Evolutionary conservation across 2,888 invertebrate genomes (phyloP).

Genomic region (Tetragonula carbonaria): DNA sequence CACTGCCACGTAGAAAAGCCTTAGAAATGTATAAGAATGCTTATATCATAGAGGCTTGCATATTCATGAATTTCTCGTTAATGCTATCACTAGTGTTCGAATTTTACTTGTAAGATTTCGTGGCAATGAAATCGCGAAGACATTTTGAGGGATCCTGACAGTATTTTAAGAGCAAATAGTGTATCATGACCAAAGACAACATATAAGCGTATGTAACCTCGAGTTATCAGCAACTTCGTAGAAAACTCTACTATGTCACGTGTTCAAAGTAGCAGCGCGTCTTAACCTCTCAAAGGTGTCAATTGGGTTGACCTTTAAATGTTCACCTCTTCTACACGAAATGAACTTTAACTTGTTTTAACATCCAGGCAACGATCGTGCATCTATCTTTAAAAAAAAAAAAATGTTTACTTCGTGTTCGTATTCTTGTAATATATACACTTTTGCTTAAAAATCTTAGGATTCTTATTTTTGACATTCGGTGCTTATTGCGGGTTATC

Average conservation of each 20-base stretch:
- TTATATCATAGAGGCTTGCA: not conserved
- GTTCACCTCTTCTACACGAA: not conserved
- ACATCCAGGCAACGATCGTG: not conserved
- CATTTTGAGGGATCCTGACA: not conserved
- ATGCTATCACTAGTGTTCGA: not conserved
- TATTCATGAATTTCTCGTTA: not conserved
- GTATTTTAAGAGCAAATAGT: not conserved
- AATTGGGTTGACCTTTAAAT: not conserved
- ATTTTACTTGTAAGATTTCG: not conserved
- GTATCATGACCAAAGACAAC: not conserved
- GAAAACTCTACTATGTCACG: conserved; percentile 12
- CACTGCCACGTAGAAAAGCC: conserved; percentile 1
- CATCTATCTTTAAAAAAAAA: no score
- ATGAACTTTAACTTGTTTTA: not conserved
- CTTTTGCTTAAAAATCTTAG: no score
- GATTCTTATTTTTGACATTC: no score
- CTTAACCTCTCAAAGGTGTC: conserved; percentile 1
- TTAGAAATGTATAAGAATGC: conserved; percentile 4
- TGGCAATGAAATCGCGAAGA: not conserved
- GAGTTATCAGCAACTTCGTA: not conserved
- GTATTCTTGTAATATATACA: not conserved
- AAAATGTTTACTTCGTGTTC: not conserved
- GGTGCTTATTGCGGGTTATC: no score
- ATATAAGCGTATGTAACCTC: not conserved
- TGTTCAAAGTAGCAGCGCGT: not conserved